Base-by-base conservation (phyloP, 2,888 invertebrate species). In the Tachina fera region DNA sequence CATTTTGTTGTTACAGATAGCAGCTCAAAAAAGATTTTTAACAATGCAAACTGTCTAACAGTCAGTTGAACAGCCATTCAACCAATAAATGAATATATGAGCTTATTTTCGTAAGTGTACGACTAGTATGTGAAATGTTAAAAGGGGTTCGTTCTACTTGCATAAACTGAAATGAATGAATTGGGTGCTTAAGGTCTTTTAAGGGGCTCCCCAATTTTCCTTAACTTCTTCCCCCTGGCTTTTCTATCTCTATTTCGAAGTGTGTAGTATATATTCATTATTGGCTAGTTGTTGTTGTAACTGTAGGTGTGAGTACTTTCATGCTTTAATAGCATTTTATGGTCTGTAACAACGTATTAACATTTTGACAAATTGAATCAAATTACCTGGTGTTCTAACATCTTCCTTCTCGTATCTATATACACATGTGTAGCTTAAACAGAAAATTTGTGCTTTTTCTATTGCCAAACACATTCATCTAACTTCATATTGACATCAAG, bases 341-440 rank as follows among this genome's bases (percentile, higher is more conserved):
- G 71, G 70, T 85, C 77, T 49, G 16, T 67, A 78, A 70, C 74
- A 81, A 61, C 74, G 63, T 82, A 82, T 78, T 78, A 85, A 82
- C 74, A 78, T 60, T 86, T 74, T 82, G 82, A 82, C 85, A 86
- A 86, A 86, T 86, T 82, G 82, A 86, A 82, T 86, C 78, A 85
- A 82, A 82, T 85, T 82, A 85, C 70, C 74, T 78, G 82, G 65
- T 77, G 70, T 63, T 71, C 65, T 65, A 45, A 82, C 68, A 78
- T 70, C 74, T 74, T 82, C 77, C 39, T 78, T 47, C 31, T 49
- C 22, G 5, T 16, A 75, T 49, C n/a, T n/a, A n/a, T n/a, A n/a
- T n/a, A n/a, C n/a, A n/a, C n/a, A n/a, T n/a, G n/a, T n/a, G n/a
- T 22, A 1, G 31, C 70, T 71, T 49, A 53, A 47, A 76, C 19